Base-by-base conservation (phyloP, 2,113 vertebrate genomes). In the Cettia cetti region DNA sequence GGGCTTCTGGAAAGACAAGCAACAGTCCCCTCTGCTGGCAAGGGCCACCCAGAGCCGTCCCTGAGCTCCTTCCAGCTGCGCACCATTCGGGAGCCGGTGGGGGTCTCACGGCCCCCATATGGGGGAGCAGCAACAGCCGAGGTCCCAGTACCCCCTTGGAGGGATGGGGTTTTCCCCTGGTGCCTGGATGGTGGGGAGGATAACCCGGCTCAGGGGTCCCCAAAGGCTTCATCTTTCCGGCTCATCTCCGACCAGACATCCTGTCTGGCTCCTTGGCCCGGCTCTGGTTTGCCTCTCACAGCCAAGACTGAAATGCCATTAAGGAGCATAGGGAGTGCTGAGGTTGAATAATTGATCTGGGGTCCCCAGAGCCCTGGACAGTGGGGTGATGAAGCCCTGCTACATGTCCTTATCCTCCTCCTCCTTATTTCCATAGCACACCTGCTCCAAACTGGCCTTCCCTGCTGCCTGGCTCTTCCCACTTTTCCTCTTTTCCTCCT, bases 1-100 rank as follows among this genome's bases (percentile, higher is more conserved):
- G 26, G 22, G 40, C 44, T 33, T 42, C 47, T 21, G 18, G 26
- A 86, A 66, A 89, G 24, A 18, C 40, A 28, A 78, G 86, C 96
- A 92, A 95, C 44, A 94, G 94, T 94, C 86, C 96, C 96, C 96
- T 95, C 92, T 96, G 88, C 90, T 87, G 95, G 95, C 85, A 83
- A 63, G 86, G 40, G 87, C 59, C 92, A 23, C 81, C 77, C 70
- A 33, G 44, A 53, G 57, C 78, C 19, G 12, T 11, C n/a, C 44
- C 56, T 12, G 3, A 11, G 59, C 78, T 84, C 71, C 66, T 66
- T 28, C 33, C 78, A 75, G 35, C 71, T 13, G 26, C 3, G 10
- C 31, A 6, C 15, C 10, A 0, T 0, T n/a, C 11, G 0, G 47
- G 68, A 66, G 21, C 14, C 22, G 37, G 3, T 7, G n/a, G 11